Conservation (phyloP, 2,113 vertebrate genomes). For the Callopanchax toddi region DNA sequence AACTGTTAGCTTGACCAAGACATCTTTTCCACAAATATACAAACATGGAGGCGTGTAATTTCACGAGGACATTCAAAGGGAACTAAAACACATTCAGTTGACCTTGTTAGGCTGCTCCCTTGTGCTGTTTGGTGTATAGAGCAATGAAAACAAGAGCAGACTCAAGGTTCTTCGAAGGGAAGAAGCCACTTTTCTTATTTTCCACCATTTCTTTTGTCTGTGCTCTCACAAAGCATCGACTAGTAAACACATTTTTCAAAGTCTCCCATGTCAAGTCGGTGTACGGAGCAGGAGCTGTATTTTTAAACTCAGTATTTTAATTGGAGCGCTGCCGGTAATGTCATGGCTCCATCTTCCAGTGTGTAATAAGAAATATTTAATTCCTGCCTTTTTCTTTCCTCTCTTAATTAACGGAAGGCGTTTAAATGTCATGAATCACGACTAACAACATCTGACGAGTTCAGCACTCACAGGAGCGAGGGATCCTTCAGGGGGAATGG, state of each 20-base stretch:
- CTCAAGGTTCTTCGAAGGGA: background rate
- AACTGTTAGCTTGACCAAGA: slow-evolving; percentile 45
- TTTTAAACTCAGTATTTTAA: slow-evolving; percentile 69
- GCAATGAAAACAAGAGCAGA: slow-evolving; percentile 1
- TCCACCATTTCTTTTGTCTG: slow-evolving; percentile 19
- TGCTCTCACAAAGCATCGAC: slow-evolving; percentile 30
- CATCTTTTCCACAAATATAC: slow-evolving; percentile 37
- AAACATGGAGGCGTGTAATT: slow-evolving; percentile 12
- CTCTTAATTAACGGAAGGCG: slow-evolving; percentile 73
- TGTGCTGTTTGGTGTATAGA: background rate
- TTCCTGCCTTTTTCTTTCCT: slow-evolving; percentile 27
- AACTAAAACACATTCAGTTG: slow-evolving; percentile 16
- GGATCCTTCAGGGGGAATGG: slow-evolving; percentile 58
- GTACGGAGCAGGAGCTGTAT: slow-evolving; percentile 36
- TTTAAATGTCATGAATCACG: slow-evolving; percentile 74
- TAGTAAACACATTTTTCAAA: slow-evolving; percentile 45
- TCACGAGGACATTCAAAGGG: slow-evolving; percentile 23
- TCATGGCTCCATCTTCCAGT: slow-evolving; percentile 62
- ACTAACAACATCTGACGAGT: slow-evolving; percentile 68
- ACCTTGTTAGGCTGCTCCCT: slow-evolving; percentile 21
- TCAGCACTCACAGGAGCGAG: slow-evolving; percentile 37
- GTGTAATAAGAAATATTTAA: slow-evolving; percentile 56
- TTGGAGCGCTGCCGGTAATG: slow-evolving; percentile 68
- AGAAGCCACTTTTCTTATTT: slow-evolving; percentile 18
- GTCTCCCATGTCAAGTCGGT: slow-evolving; percentile 36